phyloP scores from a whole-genome alignment of 2,797 vertebrate genomes.

The Anomalospiza imberbis region DNA sequence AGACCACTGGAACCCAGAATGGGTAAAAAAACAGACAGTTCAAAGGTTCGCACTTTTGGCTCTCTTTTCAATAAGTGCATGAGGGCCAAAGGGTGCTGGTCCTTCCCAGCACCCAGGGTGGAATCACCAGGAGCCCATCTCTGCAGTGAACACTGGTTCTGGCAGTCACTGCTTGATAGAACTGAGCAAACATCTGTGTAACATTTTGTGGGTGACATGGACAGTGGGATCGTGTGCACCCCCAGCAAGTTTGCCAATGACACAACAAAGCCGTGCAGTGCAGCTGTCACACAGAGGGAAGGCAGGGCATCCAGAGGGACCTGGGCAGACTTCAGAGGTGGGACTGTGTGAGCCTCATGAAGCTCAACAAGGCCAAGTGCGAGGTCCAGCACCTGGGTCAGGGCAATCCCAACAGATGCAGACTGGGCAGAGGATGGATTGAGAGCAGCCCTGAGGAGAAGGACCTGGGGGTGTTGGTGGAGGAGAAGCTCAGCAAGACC shows the following conservation, averaged over 20 bases:
- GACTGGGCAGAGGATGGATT: not conserved
- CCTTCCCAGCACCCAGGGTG: not conserved
- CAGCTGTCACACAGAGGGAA: accelerated
- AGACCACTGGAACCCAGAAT: not conserved
- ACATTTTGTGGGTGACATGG: not conserved
- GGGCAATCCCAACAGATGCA: not conserved
- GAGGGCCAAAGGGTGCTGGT: not conserved
- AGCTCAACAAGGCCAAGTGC: not conserved
- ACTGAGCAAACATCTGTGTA: accelerated
- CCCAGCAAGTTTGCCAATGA: accelerated
- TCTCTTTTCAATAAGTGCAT: not conserved
- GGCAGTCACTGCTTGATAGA: not conserved
- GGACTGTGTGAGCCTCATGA: not conserved
- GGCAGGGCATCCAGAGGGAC: not conserved
- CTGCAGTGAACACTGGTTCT: not conserved
- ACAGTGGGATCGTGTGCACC: not conserved
- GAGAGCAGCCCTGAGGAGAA: not conserved
- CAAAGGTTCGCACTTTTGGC: not conserved
- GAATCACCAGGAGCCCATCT: not conserved
- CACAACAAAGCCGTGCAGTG: not conserved
- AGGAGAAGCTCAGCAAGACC: not conserved
- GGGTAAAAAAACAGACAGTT: not conserved
- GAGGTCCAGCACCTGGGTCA: not conserved
- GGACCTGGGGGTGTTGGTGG: not conserved
- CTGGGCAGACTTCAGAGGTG: not conserved